Conservation (phyloP, 2,888 invertebrate genomes). For the Ferrisia virgata region DNA sequence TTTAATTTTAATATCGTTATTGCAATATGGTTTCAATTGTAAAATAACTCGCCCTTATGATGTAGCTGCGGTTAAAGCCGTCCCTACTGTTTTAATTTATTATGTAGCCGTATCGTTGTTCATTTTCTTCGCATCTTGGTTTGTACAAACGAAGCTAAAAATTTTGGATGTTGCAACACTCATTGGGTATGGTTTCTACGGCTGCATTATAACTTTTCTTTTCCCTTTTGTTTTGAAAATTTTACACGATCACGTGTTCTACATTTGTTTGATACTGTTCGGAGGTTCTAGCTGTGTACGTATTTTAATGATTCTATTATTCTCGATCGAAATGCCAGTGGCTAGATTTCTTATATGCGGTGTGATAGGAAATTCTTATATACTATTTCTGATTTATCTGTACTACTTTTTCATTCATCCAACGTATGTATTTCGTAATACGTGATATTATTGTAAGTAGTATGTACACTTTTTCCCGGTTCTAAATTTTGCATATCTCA, state of each 20-base stretch:
- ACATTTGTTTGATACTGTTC: slow-evolving; percentile 55
- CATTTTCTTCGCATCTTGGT: slow-evolving; percentile 19
- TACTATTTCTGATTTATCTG: slow-evolving; percentile 57
- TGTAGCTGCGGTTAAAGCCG: slow-evolving; percentile 3
- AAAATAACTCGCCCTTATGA: neutral
- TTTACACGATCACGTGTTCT: slow-evolving; percentile 56
- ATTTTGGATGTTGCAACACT: slow-evolving; percentile 50
- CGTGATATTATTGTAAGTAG: neutral
- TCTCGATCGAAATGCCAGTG: slow-evolving; percentile 55
- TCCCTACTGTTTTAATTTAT: slow-evolving; percentile 28
- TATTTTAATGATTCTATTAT: slow-evolving; percentile 55
- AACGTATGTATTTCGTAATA: slow-evolving; percentile 51
- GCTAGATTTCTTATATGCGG: slow-evolving; percentile 57
- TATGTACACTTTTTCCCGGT: no score
- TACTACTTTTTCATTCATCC: slow-evolving; percentile 58
- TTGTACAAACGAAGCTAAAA: slow-evolving; percentile 34
- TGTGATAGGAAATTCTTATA: slow-evolving; percentile 55
- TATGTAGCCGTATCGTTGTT: slow-evolving; percentile 30
- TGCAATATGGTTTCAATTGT: slow-evolving; percentile 39
- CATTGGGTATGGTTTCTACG: slow-evolving; percentile 57
- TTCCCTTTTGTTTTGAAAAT: slow-evolving; percentile 54
- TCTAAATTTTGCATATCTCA: no score
- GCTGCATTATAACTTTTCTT: slow-evolving; percentile 55
- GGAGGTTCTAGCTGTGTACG: slow-evolving; percentile 56
- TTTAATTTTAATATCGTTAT: slow-evolving; percentile 52